These are phyloP conservation scores for Tupiocoris notatus DNA, from an alignment of 2,888 invertebrate genomes.

Conservation along the genomic window DNA sequence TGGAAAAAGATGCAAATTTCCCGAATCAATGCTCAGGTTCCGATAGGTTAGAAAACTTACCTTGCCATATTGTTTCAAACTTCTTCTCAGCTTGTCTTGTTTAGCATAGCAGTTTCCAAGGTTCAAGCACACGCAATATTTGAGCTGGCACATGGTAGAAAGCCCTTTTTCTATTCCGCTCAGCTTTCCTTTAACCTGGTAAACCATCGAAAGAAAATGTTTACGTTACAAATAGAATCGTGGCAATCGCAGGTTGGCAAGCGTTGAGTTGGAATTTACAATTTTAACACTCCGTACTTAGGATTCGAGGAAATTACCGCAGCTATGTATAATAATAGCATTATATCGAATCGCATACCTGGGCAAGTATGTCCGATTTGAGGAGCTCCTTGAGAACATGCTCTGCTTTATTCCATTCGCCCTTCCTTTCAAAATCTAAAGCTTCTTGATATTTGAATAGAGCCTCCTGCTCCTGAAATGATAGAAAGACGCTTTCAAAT, in stretches of 20 bases:
- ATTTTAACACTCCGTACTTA: no score
- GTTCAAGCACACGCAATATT: constrained; percentile 82
- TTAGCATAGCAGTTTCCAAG: constrained; percentile 69
- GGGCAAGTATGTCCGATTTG: constrained; percentile 62
- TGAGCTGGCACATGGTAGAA: constrained; percentile 56
- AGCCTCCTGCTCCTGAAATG: constrained; percentile 73
- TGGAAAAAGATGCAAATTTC: no score
- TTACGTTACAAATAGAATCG: no score
- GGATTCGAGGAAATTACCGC: no score
- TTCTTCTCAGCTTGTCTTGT: constrained; percentile 61
- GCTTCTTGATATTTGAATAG: constrained; percentile 76
- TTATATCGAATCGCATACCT: no score
- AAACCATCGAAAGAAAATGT: not conserved
- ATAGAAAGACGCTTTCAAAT: no score
- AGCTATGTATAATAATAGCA: no score
- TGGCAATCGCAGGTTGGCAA: no score
- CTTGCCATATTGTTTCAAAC: constrained; percentile 67
- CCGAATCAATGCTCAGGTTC: no score
- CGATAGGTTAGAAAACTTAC: no score
- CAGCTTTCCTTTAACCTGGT: constrained; percentile 29
- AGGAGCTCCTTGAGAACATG: constrained; percentile 66
- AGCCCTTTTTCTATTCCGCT: constrained; percentile 44
- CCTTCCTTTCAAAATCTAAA: constrained; percentile 66
- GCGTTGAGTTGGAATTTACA: no score
- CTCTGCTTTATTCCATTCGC: constrained; percentile 66